These are phyloP conservation scores for Pocillopora damicornis DNA, from an alignment of 64 coral and sea anemone genomes.

Conservation along the genomic window DNA sequence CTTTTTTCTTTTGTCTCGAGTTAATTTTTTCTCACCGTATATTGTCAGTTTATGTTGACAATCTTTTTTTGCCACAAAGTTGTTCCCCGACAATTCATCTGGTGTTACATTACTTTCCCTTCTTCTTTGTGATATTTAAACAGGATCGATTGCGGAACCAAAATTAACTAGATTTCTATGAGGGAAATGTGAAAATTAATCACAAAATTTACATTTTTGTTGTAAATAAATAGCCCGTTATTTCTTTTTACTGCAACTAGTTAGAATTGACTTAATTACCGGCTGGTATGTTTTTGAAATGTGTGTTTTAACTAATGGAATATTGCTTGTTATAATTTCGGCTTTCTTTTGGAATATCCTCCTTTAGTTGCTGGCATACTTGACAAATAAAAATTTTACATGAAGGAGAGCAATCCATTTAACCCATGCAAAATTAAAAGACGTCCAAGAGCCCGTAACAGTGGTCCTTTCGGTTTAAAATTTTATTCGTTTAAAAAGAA, in stretches of 20 bases:
- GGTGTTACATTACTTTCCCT: slow-evolving; percentile 43
- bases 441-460: not conserved
- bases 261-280: slow-evolving; percentile 40
- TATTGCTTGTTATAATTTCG: slow-evolving; percentile 4
- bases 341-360: slow-evolving; percentile 10
- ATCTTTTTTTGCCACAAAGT: slow-evolving; percentile 27
- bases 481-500: slow-evolving; percentile 41
- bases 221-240: slow-evolving; percentile 36
- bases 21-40: not conserved
- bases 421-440: slow-evolving; percentile 12
- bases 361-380: slow-evolving; percentile 10
- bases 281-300: slow-evolving; percentile 17
- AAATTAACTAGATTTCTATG: slow-evolving; percentile 31
- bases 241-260: not conserved
- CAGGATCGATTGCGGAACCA: slow-evolving; percentile 21
- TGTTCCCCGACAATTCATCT: slow-evolving; percentile 19
- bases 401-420: not conserved
- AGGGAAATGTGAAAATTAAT: slow-evolving; percentile 32
- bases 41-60: not conserved
- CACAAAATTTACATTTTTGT: slow-evolving; percentile 34
- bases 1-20: slow-evolving; percentile 9
- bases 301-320: slow-evolving; percentile 24
- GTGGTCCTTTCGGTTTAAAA: not conserved
- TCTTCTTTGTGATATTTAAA: slow-evolving; percentile 28
- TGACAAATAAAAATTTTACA: not conserved